Conservation (phyloP, 1,140 invertebrate genomes). For the Listronotus oregonensis region DNA sequence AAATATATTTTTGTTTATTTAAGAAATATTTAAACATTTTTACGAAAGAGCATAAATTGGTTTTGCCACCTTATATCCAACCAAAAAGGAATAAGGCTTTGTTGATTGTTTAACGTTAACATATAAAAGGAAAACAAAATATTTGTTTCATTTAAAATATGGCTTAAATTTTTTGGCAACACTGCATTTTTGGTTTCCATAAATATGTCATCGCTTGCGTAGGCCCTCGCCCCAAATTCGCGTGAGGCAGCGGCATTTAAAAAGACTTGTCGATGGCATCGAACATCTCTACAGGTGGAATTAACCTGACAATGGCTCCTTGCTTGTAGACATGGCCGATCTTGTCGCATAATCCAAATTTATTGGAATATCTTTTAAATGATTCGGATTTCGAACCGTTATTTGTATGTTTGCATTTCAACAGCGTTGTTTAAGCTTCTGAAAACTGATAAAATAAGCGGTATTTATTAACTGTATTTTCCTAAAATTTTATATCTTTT, state of each 20-base stretch:
- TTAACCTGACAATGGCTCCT: constrained; percentile 34
- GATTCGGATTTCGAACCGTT: neutral
- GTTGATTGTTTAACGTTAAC: no score
- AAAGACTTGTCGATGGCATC: constrained; percentile 32
- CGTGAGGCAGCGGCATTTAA: constrained; percentile 42
- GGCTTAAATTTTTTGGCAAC: constrained; percentile 21
- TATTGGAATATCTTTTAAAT: constrained; percentile 18
- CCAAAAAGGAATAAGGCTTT: no score
- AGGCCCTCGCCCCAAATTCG: constrained; percentile 43
- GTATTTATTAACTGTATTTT: no score
- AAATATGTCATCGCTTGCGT: constrained; percentile 32
- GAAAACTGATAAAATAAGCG: neutral
- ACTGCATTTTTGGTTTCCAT: constrained; percentile 37
- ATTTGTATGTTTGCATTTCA: constrained; percentile 3
- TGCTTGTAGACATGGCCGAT: constrained; percentile 31
- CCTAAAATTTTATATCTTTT: no score
- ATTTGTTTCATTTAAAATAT: no score
- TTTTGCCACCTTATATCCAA: no score
- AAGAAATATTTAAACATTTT: no score
- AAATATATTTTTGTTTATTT: no score
- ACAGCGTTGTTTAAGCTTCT: neutral
- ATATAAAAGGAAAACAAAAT: no score
- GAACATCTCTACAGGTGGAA: constrained; percentile 36
- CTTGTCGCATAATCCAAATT: constrained; percentile 24
- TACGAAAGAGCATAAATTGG: no score